Evolutionary conservation across 64 coral and sea anemone genomes (phyloP), one percentile per base, ranked within the genome.

Genomic region (Stichodactyla helianthus): DNA sequence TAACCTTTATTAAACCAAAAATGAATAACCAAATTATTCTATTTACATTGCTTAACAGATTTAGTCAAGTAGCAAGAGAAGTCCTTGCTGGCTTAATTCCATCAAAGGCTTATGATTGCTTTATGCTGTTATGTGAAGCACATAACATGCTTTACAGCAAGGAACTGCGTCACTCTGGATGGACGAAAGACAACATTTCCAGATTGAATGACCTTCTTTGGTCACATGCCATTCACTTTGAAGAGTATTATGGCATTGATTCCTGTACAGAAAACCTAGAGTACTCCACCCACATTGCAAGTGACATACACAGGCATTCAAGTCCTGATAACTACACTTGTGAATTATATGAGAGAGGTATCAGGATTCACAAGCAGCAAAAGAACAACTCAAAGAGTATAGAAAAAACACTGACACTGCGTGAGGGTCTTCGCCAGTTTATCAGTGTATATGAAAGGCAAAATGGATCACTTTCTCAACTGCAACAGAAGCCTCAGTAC

Each of bases 271-370:
- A 74, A 68, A 88, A 93, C 54, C 71, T 88, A 20, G 86, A 93
- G 18, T 89, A 82, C 51, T 89, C 86, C 4, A 89, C 59, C 8
- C 91, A 93, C 27, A 78, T 89, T 59, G 22, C 13, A 4, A 50
- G 52, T 58, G 79, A 92, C 12, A 83, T 92, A 1, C 0, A 18
- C 7, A 85, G 78, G 0, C 90, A 92, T 59, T 92, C 85, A 35
- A 88, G 86, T 55, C 86, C 87, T 22, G 87, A 93, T 20, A 82
- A 89, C 25, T 93, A 93, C 71, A 84, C 67, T 18, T 93, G 86
- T 86, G 82, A 89, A 15, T 0, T 88, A 54, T 93, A 88, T 44
- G 91, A 93, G 80, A 50, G 60, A 11, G 23, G 27, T 23, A 93
- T 93, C 28, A 59, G 87, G 16, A 55, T 68, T 54, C 87, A 93